Evolutionary conservation across 2,797 vertebrate species (phyloP).

Genomic region (Gambelia wislizenii): DNA sequence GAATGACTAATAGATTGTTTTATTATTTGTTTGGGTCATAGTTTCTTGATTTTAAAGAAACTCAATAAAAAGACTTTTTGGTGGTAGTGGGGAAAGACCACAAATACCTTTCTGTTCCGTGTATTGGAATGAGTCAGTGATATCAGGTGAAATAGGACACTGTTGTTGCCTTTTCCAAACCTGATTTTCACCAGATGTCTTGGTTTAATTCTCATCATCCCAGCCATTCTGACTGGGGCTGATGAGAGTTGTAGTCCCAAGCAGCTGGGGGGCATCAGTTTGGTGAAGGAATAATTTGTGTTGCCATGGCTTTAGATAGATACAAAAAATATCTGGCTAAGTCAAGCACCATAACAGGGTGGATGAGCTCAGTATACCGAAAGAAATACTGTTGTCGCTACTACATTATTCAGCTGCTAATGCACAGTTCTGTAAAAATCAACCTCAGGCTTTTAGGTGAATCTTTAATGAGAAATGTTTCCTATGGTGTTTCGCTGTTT

Average conservation of each 20-base stretch:
- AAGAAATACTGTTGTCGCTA: not conserved
- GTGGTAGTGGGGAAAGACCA: no score
- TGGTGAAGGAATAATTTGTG: not conserved
- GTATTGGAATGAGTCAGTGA: not conserved
- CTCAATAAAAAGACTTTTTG: no score
- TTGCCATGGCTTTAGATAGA: not conserved
- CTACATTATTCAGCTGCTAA: slow-evolving; percentile 13
- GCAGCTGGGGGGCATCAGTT: not conserved
- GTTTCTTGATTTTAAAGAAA: not conserved
- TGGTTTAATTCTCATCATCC: not conserved
- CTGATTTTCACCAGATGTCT: not conserved
- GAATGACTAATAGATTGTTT: not conserved
- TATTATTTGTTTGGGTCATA: not conserved
- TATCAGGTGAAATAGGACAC: not conserved
- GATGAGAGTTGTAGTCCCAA: not conserved
- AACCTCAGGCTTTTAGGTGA: not conserved
- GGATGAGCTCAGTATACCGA: not conserved
- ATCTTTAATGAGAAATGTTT: slow-evolving; percentile 36
- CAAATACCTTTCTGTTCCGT: not conserved
- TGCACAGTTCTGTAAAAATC: slow-evolving; percentile 24
- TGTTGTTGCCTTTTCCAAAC: not conserved
- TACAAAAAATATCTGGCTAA: not conserved
- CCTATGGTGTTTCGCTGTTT: not conserved
- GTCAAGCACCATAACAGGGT: not conserved
- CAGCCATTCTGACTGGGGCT: not conserved